Evolutionary conservation across 1,140 invertebrate species (phyloP), one percentile per base, ranked within the genome.

Genomic region (Drosophila guanche): DNA sequence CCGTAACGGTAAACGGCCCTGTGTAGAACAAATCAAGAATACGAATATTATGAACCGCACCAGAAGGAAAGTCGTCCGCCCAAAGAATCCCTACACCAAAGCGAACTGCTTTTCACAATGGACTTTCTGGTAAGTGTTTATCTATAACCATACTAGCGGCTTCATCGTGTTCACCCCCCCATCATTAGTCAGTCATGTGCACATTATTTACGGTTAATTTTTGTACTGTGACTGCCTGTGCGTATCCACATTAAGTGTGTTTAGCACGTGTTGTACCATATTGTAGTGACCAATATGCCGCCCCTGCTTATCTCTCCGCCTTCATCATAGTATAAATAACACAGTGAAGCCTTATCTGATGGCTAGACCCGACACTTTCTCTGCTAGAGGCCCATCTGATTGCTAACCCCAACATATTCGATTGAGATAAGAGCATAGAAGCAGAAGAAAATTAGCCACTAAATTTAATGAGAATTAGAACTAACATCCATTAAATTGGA

Each of bases 91-190:
- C 27, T 90, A 75, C 55, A 59, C 73, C 58, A 77, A 52, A 57
- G 90, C 90, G n/a, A 91, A 84, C 76, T 42, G 56, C 23, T 76
- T 91, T 25, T 91, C 90, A 70, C 71, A 76, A 52, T 91, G 86
- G 84, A 91, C 69, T 55, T 91, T 91, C 63, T 91, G 90, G 90
- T 91, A 63, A 89, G 90, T 62, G 20, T 25, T 41, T 51, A 22
- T 22, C n/a, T 7, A 47, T 46, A 4, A 12, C 10, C 33, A 37
- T 37, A 10, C 33, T 4, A 37, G 10, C 10, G 3, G 10, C 41
- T 33, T 7, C n/a, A 16, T 53, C n/a, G 4, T 33, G 1, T 1
- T 5, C 5, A 45, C 40, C 16, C 23, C 23, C 10, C 10, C 20
- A 20, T 42, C 60, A 46, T 76, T 76, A 73, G 55, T 57, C 56